phyloP scores from a whole-genome alignment of 1,140 invertebrate species.

The Megalopta genalis region DNA sequence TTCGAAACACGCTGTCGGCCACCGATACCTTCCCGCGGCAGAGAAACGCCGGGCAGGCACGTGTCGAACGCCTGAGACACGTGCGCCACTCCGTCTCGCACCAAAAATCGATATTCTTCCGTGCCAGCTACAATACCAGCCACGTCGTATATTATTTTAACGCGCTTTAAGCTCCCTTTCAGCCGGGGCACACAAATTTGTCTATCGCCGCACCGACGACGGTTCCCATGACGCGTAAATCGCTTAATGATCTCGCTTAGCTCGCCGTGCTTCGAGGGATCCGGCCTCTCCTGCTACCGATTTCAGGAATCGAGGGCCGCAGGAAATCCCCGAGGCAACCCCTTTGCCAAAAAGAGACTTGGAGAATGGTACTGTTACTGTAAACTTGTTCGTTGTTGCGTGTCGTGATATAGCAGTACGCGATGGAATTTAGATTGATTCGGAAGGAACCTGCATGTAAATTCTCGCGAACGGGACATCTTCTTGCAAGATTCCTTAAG shows the following conservation, averaged over 20 bases:
- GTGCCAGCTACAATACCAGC: constrained; percentile 17
- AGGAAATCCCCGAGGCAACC: no score
- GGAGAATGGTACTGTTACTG: not conserved
- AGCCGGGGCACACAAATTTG: constrained; percentile 26
- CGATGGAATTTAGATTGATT: no score
- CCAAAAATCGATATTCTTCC: constrained; percentile 56
- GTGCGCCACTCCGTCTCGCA: constrained; percentile 25
- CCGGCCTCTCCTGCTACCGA: not conserved
- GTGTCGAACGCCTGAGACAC: constrained; percentile 49
- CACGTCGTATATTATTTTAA: constrained; percentile 53
- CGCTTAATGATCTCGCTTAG: constrained; percentile 28
- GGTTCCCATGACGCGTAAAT: constrained; percentile 43
- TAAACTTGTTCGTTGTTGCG: no score
- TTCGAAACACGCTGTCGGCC: not conserved
- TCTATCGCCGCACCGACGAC: not conserved
- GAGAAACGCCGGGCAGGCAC: constrained; percentile 30
- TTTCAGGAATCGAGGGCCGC: no score
- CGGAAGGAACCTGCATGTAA: no score
- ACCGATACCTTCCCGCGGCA: constrained; percentile 37
- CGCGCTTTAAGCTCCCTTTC: constrained; percentile 41
- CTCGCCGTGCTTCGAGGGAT: not conserved
- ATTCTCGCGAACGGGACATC: no score
- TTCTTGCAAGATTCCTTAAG: no score
- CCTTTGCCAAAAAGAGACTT: no score
- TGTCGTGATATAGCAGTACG: no score